Conservation (phyloP, 2,113 vertebrate species). For the Callipepla californica region DNA sequence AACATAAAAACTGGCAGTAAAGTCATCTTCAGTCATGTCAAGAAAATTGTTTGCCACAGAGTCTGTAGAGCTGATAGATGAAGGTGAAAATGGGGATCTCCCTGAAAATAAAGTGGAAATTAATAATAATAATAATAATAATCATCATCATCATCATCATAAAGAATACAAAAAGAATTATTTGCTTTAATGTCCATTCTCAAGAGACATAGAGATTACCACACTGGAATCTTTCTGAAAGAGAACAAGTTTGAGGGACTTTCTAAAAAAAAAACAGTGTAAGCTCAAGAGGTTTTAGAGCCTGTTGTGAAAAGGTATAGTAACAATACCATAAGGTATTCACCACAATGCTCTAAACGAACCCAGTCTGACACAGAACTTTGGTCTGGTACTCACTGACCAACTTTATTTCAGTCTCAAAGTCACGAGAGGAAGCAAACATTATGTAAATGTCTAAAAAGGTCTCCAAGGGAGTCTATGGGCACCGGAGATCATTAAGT, state of each 20-base stretch:
- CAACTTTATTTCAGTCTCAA: not conserved
- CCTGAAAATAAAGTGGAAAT: not conserved
- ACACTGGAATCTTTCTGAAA: not conserved
- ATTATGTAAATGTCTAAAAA: not conserved
- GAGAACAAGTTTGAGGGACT: not conserved
- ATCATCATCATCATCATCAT: no score
- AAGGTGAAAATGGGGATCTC: not conserved
- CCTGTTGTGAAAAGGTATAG: not conserved
- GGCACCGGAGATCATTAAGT: fast-evolving
- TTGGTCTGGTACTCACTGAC: not conserved
- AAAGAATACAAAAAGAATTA: not conserved
- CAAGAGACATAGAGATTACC: not conserved
- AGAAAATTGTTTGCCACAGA: not conserved
- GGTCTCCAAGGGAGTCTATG: not conserved
- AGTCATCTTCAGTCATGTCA: not conserved
- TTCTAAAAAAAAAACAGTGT: not conserved
- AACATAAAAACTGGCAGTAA: not conserved
- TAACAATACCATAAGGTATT: not conserved
- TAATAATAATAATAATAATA: not conserved
- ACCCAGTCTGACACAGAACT: not conserved
- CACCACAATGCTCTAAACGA: not conserved
- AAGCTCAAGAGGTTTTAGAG: not conserved
- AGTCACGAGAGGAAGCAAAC: not conserved
- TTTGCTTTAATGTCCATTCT: not conserved
- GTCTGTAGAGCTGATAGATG: not conserved